Evolutionary conservation across 2,888 invertebrate genomes (phyloP).

Genomic region (Nomada fabriciana): DNA sequence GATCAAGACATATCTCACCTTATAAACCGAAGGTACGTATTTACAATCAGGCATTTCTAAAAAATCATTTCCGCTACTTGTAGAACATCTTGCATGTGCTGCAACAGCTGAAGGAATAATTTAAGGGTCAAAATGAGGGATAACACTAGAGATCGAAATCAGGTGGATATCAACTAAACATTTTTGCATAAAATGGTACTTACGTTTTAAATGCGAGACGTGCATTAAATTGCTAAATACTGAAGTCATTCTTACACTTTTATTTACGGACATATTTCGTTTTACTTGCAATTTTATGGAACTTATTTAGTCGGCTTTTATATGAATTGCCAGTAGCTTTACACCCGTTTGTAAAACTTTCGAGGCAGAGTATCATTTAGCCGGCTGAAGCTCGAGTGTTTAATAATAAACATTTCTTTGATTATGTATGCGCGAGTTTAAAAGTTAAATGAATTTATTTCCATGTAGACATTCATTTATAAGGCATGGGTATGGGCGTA

Average conservation of each 20-base stretch:
- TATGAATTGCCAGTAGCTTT: background rate
- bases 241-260: background rate
- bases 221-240: background rate
- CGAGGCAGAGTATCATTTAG: background rate
- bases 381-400: background rate
- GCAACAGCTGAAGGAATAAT: conserved; percentile 9
- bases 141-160: too few relatives aligned
- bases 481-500: background rate
- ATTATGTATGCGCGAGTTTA: background rate
- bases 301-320: background rate
- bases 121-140: background rate
- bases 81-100: conserved; percentile 3
- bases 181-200: conserved; percentile 5
- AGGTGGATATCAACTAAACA: background rate
- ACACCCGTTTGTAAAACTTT: background rate
- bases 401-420: background rate
- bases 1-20: conserved; percentile 17
- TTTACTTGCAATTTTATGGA: background rate
- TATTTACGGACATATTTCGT: conserved; percentile 19
- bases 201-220: conserved; percentile 12
- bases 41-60: conserved; percentile 36
- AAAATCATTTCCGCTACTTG: background rate
- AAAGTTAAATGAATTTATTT: conserved; percentile 38
- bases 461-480: conserved; percentile 15
- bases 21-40: conserved; percentile 25